A percentile compares a stretch with the other conserved stretches of the same genome.
phyloP scores from a whole-genome alignment of 2,797 vertebrate genomes.

The Alectoris magna region DNA sequence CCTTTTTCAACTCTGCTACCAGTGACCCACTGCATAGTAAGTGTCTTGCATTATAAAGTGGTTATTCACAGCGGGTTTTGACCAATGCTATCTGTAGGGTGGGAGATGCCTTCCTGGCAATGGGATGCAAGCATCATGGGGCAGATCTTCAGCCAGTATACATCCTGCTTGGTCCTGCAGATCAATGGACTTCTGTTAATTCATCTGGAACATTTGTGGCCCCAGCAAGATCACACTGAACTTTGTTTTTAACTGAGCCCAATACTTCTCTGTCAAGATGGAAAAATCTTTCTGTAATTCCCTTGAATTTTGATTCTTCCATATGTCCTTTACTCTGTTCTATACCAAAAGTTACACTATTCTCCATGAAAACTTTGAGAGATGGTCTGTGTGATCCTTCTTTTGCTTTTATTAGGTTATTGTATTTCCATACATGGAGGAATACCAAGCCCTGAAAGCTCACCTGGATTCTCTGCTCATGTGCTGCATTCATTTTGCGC shows the following conservation, averaged over 20 bases:
- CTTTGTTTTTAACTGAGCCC: conserved; percentile 33
- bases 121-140: neutral
- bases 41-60: conserved; percentile 56
- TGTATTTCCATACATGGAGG: neutral
- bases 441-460: neutral
- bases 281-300: neutral
- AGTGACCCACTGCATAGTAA: conserved; percentile 53
- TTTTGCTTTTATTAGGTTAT: neutral
- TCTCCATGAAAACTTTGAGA: neutral
- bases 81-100: conserved; percentile 25
- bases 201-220: neutral
- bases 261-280: neutral
- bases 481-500: neutral
- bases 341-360: accelerated
- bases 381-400: neutral
- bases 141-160: conserved; percentile 22
- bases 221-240: neutral
- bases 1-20: conserved; percentile 56
- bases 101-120: conserved; percentile 58
- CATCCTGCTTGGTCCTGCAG: neutral
- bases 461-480: neutral
- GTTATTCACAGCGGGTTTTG: conserved; percentile 52
- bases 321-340: neutral
- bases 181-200: conserved; percentile 47
- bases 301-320: neutral